phyloP scores from a whole-genome alignment of 2,113 vertebrate genomes.

The Ammodytes dubius region DNA sequence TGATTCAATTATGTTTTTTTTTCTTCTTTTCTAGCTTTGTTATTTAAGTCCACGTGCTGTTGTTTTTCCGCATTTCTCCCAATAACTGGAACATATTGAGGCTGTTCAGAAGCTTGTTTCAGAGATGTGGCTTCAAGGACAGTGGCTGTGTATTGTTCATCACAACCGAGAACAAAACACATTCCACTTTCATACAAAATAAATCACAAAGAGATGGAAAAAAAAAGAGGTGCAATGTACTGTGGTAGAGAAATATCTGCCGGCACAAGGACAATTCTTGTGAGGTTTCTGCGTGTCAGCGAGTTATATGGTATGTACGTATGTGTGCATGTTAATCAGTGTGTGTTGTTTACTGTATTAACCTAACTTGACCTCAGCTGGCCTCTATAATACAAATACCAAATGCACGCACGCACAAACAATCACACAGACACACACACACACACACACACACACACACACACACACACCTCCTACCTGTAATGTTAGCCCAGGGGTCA shows the following conservation, averaged over 20 bases:
- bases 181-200: not conserved
- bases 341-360: not conserved
- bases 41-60: conserved; percentile 16
- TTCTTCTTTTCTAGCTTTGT: not conserved
- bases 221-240: not conserved
- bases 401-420: not conserved
- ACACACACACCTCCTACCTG: not conserved
- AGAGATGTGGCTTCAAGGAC: conserved; percentile 42
- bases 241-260: not conserved
- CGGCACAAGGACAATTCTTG: not conserved
- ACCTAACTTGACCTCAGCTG: conserved; percentile 16
- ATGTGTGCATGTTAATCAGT: not conserved
- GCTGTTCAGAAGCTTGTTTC: conserved; percentile 29
- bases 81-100: conserved; percentile 46
- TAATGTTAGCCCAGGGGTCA: conserved; percentile 28
- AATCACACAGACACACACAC: not conserved
- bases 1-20: conserved; percentile 36
- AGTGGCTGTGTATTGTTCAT: not conserved
- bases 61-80: not conserved
- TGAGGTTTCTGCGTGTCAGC: not conserved
- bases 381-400: conserved; percentile 12
- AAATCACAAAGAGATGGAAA: not conserved
- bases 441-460: not conserved
- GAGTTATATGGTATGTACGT: not conserved
- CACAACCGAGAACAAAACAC: conserved; percentile 12